Evolutionary conservation across 2,888 invertebrate genomes (phyloP), one percentile per base, ranked within the genome.

Genomic region (Stenotaenia linearis): DNA sequence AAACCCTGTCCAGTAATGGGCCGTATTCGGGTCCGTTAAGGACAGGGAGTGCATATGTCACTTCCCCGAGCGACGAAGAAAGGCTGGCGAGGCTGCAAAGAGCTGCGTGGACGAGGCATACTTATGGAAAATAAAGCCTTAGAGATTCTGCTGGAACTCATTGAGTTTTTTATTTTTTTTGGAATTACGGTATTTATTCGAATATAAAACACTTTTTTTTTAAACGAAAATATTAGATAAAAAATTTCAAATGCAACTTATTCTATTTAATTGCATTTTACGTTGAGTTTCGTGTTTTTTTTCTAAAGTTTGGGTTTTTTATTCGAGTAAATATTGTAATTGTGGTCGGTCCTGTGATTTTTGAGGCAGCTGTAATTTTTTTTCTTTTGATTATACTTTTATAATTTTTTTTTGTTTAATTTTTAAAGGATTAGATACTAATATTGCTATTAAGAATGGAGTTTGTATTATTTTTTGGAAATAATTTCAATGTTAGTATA

Each of bases 21-120:
- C 32, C 61, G 30, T 30, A 61, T 15, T 28, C 61, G 18, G 78
- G 28, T 61, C 78, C 78, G 12, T n/a, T 78, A 61, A 56, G 78
- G 37, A 61, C 78, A 32, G 78, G 78, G 30, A 78, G 78, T 78
- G 78, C 78, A 0, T 37, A 78, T 18, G 61, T 78, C 18, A 50
- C 78, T 6, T 78, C 78, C 7, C 32, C 30, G 9, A 56, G 28
- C 61, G 78, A 78, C 12, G 78, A 78, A 30, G 78, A 78, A 61
- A 1, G 78, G 10, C 18, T 78, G 28, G 56, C 78, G 28, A 30
- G 61, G 37, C 28, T 78, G 32, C 78, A 78, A 30, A 50, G 78
- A 18, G 37, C 37, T 30, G 28, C 78, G 23, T 78, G 78, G 78
- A 78, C 78, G 28, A 78, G 78, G 61, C 78, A 78, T 61, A 78